Percentiles rank a stretch among this genome's conserved stretches.
Evolutionary conservation across 2,797 vertebrate genomes (phyloP).

Genomic region (Cichlasoma orientale): DNA sequence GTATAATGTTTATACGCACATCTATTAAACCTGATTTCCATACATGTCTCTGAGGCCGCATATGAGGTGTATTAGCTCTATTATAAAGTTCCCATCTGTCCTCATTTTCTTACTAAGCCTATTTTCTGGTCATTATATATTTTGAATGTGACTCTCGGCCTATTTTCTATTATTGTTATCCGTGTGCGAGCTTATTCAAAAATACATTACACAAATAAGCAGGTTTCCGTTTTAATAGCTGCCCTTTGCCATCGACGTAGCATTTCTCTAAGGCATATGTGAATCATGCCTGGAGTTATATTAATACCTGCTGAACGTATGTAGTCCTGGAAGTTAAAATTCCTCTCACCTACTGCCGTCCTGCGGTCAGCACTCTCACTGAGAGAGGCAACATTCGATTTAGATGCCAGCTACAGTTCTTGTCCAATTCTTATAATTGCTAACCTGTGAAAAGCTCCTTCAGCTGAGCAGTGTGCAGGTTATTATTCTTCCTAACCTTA

Average conservation of each 20-base stretch:
- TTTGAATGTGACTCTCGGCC: slow-evolving; percentile 20
- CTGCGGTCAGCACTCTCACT: slow-evolving; percentile 7
- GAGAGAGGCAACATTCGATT: slow-evolving; percentile 30
- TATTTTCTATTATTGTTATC: slow-evolving; percentile 7
- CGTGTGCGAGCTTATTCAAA: neutral
- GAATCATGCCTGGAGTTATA: slow-evolving; percentile 12
- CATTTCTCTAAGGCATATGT: slow-evolving; percentile 30
- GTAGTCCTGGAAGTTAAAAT: slow-evolving; percentile 25
- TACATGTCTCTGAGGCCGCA: neutral
- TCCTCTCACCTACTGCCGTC: neutral
- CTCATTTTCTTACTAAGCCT: slow-evolving; percentile 1
- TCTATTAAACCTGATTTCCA: slow-evolving; percentile 19
- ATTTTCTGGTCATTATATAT: slow-evolving; percentile 26
- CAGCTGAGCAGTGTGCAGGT: slow-evolving; percentile 14
- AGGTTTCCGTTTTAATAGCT: slow-evolving; percentile 11
- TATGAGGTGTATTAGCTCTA: slow-evolving; percentile 21
- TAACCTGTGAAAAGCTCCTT: slow-evolving; percentile 1
- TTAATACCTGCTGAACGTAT: slow-evolving; percentile 8
- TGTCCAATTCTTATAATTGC: slow-evolving; percentile 13
- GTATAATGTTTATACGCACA: neutral
- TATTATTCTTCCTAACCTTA: slow-evolving; percentile 44
- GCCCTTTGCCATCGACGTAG: slow-evolving; percentile 8
- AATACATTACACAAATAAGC: slow-evolving; percentile 5
- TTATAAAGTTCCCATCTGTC: slow-evolving; percentile 2
- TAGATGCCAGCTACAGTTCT: slow-evolving; percentile 10